Base-by-base conservation (phyloP, 2,888 invertebrate genomes). In the Lordiphosa fenestrarum region DNA sequence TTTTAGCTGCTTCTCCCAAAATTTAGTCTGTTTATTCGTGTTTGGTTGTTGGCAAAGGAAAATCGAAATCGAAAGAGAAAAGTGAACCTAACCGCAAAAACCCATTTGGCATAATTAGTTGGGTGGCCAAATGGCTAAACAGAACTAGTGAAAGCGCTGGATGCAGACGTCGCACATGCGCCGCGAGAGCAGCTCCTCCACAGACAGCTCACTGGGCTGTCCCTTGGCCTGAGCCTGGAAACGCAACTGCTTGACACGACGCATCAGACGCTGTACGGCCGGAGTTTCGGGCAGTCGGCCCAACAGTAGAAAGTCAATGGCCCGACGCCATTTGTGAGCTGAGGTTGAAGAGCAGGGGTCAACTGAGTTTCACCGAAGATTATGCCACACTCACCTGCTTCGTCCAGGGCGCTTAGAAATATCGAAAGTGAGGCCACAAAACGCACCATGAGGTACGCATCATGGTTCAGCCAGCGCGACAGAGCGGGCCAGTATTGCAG, bases 291-390 rank as follows among this genome's bases (percentile, higher is more conserved):
- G 71, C 35, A 74, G 12, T 9, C 64, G 51, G 23, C 64, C 71
- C 38, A 71, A 44, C 1, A 74, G 9, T 38, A 74, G 36, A 48
- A 47, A 71, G 33, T 74, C 72, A 46, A 72, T 53, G 15, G 64
- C 64, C 25, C 54, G 38, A 37, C 71, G 68, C 72, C 72, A 72
- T 6, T 65, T 55, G 40, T 47, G 47, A 36, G 58, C 75, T 71
- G 38, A n/a, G 7, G 7, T 19, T 6, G 5, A 6, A 30, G 3
- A 19, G 1, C 36, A n/a, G 21, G 6, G 41, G 37, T 12, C 10
- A 36, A 12, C 41, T 21, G 15, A 38, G 10, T n/a, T 4, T 37
- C 6, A 9, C 9, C 9, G 2, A 1, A 15, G 2, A 23, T 3
- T 6, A 9, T 12, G 7, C 13, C 7, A 21, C 13, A 10, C 42